Base-by-base conservation (phyloP, 2,113 vertebrate genomes). In the Colaptes auratus region DNA sequence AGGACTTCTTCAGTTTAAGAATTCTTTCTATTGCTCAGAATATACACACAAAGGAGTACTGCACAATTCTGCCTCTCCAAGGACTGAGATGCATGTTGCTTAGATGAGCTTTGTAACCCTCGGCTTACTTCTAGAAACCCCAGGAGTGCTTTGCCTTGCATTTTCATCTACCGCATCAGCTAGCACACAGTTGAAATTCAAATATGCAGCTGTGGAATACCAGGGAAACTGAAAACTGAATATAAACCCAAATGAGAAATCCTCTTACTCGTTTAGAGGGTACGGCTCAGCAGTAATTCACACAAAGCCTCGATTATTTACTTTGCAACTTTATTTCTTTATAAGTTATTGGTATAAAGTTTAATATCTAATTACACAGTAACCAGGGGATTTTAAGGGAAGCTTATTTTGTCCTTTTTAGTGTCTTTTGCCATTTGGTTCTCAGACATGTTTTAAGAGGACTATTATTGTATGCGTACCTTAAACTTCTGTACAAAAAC, bases 261-360 rank as follows among this genome's bases (percentile, higher is more conserved):
- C 44, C 48, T 71, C 55, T 53, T 59, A 39, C 7, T 11, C 7
- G 59, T 12, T 27, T 59, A 82, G 6, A 59, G 19, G 31, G 55
- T 20, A 72, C 7, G 7, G 39, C 19, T 90, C 46, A 73, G 63
- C 20, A 97, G 69, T 39, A 95, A 96, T n/a, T 93, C 95, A 97
- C 88, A 95, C 69, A 92, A 33, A 90, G 58, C 36, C 76, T 90
- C 78, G 18, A 12, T 90, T 96, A 72, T 58, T 95, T 94, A 97
- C 90, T 97, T 94, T 86, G 83, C 35, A 94, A 94, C 64, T 93
- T 97, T 96, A 97, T 97, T 96, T 96, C 53, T 48, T 96, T 89
- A 83, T 95, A 92, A 94, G 56, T 91, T 91, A 91, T 58, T 86
- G 75, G 74, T 95, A 95, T 94, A 88, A 96, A 96, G 78, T 90